Evolutionary conservation across 2,888 invertebrate genomes (phyloP).

Genomic region (Patella ulyssiponensis): DNA sequence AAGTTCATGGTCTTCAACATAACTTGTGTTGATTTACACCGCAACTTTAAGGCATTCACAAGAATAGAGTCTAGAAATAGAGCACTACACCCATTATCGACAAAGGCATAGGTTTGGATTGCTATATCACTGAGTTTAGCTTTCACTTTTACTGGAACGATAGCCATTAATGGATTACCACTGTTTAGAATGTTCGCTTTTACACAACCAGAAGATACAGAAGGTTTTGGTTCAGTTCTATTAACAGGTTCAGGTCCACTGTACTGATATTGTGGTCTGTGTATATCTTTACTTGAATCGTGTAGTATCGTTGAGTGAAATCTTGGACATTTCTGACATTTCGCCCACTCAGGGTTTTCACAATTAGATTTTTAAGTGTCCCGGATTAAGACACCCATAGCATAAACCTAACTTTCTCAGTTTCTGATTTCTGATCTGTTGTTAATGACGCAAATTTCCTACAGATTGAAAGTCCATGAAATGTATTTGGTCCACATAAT

Average conservation of each 20-base stretch:
- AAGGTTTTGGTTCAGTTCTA: too few species aligned
- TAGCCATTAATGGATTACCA: neutral
- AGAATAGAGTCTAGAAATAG: neutral
- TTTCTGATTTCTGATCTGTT: neutral
- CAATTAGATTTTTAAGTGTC: neutral
- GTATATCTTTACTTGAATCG: neutral
- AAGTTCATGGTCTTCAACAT: neutral
- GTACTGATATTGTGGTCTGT: too few species aligned
- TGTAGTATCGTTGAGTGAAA: neutral
- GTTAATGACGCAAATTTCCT: neutral
- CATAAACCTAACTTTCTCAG: neutral
- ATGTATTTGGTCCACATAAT: neutral
- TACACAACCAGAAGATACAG: too few species aligned
- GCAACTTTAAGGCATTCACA: neutral
- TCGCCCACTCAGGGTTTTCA: neutral
- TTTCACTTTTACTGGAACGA: neutral
- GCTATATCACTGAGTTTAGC: neutral
- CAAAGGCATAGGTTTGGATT: neutral
- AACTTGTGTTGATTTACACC: neutral
- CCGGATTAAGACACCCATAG: neutral
- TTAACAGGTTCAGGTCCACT: too few species aligned
- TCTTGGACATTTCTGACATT: neutral
- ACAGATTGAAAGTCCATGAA: neutral
- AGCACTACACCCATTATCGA: neutral
- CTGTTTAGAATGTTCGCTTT: too few species aligned